A percentile compares a stretch with the other conserved stretches of the same genome.
phyloP scores from a whole-genome alignment of 2,113 vertebrate genomes.

The Caranx ignobilis region DNA sequence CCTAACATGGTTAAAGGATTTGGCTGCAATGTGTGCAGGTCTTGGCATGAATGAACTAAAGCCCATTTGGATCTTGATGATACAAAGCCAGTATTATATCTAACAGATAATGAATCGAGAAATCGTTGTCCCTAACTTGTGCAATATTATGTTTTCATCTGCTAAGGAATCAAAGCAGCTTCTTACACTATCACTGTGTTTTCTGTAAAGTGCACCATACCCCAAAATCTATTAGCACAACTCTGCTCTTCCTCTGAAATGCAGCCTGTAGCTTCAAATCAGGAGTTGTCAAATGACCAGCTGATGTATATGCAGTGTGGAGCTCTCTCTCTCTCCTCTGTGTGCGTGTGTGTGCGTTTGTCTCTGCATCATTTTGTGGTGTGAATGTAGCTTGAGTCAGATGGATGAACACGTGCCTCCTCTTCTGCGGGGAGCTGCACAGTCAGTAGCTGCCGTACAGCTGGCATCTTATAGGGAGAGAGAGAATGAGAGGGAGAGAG shows the following conservation, averaged over 20 bases:
- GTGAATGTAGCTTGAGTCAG: slow-evolving; percentile 71
- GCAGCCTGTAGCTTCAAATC: not conserved
- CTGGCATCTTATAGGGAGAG: slow-evolving; percentile 62
- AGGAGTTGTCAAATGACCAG: slow-evolving; percentile 17
- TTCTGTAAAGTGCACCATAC: not conserved
- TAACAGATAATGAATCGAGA: not conserved
- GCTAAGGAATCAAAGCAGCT: not conserved
- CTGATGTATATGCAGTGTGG: slow-evolving; percentile 17
- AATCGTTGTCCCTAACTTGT: not conserved
- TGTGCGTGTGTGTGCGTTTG: slow-evolving; percentile 18
- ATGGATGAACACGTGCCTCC: slow-evolving; percentile 79
- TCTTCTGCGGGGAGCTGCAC: slow-evolving; percentile 69
- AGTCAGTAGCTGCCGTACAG: slow-evolving; percentile 54
- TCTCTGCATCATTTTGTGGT: slow-evolving; percentile 46
- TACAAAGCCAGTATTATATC: not conserved
- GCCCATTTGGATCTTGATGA: not conserved
- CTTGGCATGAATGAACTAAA: slow-evolving; percentile 8
- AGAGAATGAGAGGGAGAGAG: not conserved
- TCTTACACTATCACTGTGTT: not conserved
- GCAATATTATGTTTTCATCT: not conserved
- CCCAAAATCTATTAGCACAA: slow-evolving; percentile 8
- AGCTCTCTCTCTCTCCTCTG: not conserved
- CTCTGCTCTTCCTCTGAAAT: not conserved
- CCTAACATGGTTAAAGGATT: not conserved
- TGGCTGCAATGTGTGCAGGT: not conserved